Evolutionary conservation across 2,888 invertebrate genomes (phyloP).

Genomic region (Erynnis tages): DNA sequence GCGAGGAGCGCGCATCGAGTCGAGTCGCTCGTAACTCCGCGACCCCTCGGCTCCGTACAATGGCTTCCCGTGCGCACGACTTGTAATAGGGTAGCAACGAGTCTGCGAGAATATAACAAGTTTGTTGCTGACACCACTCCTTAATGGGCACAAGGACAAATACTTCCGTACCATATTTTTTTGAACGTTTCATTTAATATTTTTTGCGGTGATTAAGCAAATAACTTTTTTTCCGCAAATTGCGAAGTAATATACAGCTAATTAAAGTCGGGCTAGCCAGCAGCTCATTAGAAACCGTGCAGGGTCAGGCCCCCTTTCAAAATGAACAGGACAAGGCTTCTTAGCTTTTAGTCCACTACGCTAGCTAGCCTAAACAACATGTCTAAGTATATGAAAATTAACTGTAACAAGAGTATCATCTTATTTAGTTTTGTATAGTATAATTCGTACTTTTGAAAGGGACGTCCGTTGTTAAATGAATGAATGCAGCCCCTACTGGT

Average conservation of each 20-base stretch:
- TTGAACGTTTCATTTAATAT: not conserved
- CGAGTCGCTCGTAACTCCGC: slow-evolving; percentile 49
- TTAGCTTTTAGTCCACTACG: too few relatives aligned
- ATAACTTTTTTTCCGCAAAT: too few relatives aligned
- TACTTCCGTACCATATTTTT: not conserved
- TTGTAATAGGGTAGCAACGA: slow-evolving; percentile 23
- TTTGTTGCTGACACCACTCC: slow-evolving; percentile 4
- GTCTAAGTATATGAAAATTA: too few relatives aligned
- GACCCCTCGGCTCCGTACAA: slow-evolving; percentile 51
- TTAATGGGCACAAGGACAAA: not conserved
- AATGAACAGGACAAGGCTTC: too few relatives aligned
- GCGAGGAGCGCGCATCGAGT: slow-evolving; percentile 52
- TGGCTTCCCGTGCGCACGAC: slow-evolving; percentile 43
- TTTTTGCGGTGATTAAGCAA: too few relatives aligned
- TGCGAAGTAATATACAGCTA: too few relatives aligned
- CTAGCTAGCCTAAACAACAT: too few relatives aligned
- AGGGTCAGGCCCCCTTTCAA: too few relatives aligned
- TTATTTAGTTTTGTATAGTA: too few relatives aligned
- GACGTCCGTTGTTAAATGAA: not conserved
- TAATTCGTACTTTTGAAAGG: not conserved
- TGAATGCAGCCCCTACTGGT: slow-evolving; percentile 42
- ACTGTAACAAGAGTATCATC: too few relatives aligned
- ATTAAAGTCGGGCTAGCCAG: too few relatives aligned
- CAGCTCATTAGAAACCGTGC: too few relatives aligned
- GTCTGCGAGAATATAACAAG: slow-evolving; percentile 13